Evolutionary conservation across 1,140 invertebrate genomes (phyloP).

Genomic region (Charaxes varanes): DNA sequence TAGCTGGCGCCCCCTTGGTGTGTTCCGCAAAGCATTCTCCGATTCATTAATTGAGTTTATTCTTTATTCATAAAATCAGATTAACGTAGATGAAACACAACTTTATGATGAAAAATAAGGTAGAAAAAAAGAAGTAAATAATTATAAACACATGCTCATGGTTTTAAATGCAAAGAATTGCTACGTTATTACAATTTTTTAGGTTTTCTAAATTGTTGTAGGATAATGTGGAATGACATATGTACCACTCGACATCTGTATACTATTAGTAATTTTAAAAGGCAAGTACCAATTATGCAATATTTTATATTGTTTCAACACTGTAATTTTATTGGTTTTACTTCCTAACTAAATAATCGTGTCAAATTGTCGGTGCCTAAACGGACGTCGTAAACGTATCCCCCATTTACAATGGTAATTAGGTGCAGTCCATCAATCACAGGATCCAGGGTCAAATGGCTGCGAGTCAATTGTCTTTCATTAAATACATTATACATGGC

Average conservation of each 20-base stretch:
- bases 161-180: too few relatives aligned
- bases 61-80: conserved; percentile 10
- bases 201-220: too few relatives aligned
- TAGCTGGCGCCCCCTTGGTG: conserved; percentile 6
- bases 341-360: conserved; percentile 1
- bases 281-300: too few relatives aligned
- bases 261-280: too few relatives aligned
- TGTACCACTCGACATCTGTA: too few relatives aligned
- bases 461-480: conserved; percentile 33
- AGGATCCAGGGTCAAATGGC: conserved; percentile 40
- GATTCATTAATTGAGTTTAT: conserved; percentile 15
- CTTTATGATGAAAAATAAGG: too few relatives aligned
- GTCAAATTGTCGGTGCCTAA: not conserved
- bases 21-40: conserved; percentile 14
- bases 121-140: not conserved
- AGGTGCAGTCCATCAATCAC: conserved; percentile 35
- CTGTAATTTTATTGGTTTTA: not conserved
- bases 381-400: conserved; percentile 37
- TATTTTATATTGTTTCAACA: too few relatives aligned
- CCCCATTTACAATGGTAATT: conserved; percentile 45
- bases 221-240: too few relatives aligned
- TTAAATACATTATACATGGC: conserved; percentile 12
- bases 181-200: too few relatives aligned
- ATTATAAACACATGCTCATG: not conserved
- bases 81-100: too few relatives aligned